Evolutionary conservation across 2,113 vertebrate species (phyloP), one percentile per base, ranked within the genome.

Genomic region (Ranitomeya imitator): DNA sequence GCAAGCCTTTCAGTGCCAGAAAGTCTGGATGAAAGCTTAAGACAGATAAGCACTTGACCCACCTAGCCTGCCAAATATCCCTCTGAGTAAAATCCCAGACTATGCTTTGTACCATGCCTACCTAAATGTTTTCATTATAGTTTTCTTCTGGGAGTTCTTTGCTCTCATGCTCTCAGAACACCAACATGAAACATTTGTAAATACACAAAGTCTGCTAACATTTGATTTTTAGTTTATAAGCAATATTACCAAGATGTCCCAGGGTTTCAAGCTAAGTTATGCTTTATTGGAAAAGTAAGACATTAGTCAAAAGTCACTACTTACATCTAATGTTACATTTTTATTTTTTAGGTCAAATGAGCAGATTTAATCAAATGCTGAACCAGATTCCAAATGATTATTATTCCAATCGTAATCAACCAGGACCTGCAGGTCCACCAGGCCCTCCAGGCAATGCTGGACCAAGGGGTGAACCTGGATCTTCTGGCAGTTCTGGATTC

Each of bases 301-400:
- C 54, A 10, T 54, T 7, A 78, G 7, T 21, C 18, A 69, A 67
- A 19, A 54, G 12, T 37, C 51, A 52, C 10, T 67, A 15, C 9
- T n/a, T 71, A 18, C 23, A 21, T 67, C 85, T 79, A 54, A 16
- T 76, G 1, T 15, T 4, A 87, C 69, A 23, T 81, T 8, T 26
- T 55, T 69, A 14, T 86, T 65, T 15, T 26, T 67, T 45, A 99
- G 98, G 95, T 67, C 98, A 99, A 93, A 99, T 99, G 97, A 94
- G 90, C 87, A 95, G 97, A n/a, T 96, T 99, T 91, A 97, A 95
- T 91, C 95, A 97, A 78, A 94, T 99, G 93, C 90, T 99, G 91
- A 99, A 99, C 93, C 98, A 99, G 93, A 98, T 99, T 90, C 98
- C 98, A 0, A 98, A 95, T 0, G 94, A 94, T 87, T 95, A 97